Base-by-base conservation (phyloP, 2,888 invertebrate species). In the Myopa tessellatipennis region DNA sequence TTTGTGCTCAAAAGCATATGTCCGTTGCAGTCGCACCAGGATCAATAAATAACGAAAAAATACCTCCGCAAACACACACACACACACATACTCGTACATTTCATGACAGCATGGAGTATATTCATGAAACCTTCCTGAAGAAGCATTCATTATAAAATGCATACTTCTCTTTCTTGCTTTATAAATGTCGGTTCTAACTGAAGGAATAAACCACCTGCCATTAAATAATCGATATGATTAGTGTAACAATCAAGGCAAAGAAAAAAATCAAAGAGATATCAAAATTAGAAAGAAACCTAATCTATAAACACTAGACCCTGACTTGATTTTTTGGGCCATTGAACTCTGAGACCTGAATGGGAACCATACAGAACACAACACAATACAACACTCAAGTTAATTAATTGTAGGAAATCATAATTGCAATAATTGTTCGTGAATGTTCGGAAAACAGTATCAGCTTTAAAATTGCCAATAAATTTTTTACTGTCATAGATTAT, bases 341-440 rank as follows among this genome's bases (percentile, higher is more conserved):
- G 61, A 14, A 63, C 61, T 63, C 26, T 63, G 26, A 26, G 10
- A 63, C 12, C 4, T 18, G 26, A 63, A 63, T 50, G 8, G 8
- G 14, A 50, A 8, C 14, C 1, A 8, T 50, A 14, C 14, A 50
- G 1, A 10, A 3, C 50, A 50, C 8, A 63, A 26, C 7, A 26
- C 16, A 63, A 63, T 18, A 63, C 18, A 63, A 63, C 34, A 34
- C 61, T 18, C n/a, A 63, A 63, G 61, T 63, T 50, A 50, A 50
- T 50, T 50, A 50, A 2, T 10, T 63, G 34, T 63, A 1, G 26
- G 18, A 34, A 63, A 63, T 63, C 10, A n/a, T 58, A 58, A 58
- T 58, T 58, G 58, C 58, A 58, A 58, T 58, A 58, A 58, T 58
- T 58, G 7, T 26, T 26, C 26, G 26, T 26, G 26, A 58, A 18